Base-by-base conservation (phyloP, 2,888 invertebrate genomes). In the Artemia sinica region DNA sequence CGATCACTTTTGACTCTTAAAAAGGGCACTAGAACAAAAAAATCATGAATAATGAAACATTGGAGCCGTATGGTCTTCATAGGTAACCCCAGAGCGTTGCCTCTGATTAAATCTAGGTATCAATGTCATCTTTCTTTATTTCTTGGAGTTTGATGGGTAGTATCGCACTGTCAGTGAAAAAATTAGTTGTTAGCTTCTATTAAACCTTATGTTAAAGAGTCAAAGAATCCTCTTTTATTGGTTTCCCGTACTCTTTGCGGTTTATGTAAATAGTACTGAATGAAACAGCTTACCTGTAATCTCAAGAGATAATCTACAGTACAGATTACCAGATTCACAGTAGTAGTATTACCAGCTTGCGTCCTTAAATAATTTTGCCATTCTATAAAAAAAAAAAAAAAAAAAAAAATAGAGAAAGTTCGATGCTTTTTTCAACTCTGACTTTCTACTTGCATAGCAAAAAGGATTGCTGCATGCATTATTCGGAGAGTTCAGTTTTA, bases 361-460 rank as follows among this genome's bases (percentile, higher is more conserved):
- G 97, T 96, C 73, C 98, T 84, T 69, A 99, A 82, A 79, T 99
- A 99, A 81, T 99, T 99, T 80, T 99, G 98, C 92, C 98, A 99
- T 78, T 98, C 97, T 93, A 78, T 8, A 76, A 76, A 72, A 74
- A 70, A 69, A 41, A 6, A 2, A 41, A 41, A 2, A 41, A 41
- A 41, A 2, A 41, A 41, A 41, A 41, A 41, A 41, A 41, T 41
- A 41, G 41, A 41, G 41, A 41, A 41, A 41, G 41, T 41, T 41
- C 41, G 2, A 41, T 4, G 41, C 6, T 6, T 41, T 41, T 41
- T 6, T 41, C 2, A 41, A 1, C 41, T 41, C 41, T 41, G 2
- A 41, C 41, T 41, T 41, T 41, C 2, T 4, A 41, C 6, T 41
- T 41, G 1, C 41, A 41, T 41, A 41, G 41, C 41, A 41, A 41